Conservation (phyloP, 2,113 vertebrate genomes). For the Nothoprocta perdicaria region DNA sequence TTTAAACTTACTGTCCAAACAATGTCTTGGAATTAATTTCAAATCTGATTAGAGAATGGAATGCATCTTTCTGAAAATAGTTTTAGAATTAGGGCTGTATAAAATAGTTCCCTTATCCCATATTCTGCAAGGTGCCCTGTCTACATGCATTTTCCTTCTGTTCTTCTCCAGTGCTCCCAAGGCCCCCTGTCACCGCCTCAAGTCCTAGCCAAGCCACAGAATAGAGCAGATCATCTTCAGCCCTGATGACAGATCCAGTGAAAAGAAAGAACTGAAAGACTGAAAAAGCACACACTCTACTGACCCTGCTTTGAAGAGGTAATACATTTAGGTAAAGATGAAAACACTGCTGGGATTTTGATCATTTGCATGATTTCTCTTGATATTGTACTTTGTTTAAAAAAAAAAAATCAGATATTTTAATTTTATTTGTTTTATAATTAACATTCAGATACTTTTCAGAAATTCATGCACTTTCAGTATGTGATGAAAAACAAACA, state of each 20-base stretch:
- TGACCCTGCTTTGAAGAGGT: not conserved
- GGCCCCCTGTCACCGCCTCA: not conserved
- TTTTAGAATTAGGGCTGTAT: not conserved
- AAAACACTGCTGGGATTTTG: not conserved
- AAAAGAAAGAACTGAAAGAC: not conserved
- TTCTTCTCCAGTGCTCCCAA: not conserved
- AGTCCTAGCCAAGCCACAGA: not conserved
- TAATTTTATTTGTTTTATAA: not conserved
- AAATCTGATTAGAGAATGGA: not conserved
- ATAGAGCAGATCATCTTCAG: not conserved
- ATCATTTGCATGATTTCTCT: not conserved
- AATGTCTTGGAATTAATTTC: slow-evolving; percentile 5
- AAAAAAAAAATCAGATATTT: not conserved
- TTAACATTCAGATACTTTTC: not conserved
- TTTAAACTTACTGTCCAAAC: not conserved
- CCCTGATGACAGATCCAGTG: not conserved
- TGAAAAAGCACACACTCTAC: not conserved
- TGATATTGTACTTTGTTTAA: not conserved
- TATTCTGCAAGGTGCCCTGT: not conserved
- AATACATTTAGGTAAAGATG: not conserved
- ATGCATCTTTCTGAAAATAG: not conserved
- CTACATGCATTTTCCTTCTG: not conserved
- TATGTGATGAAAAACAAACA: not conserved
- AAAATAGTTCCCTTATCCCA: not conserved
- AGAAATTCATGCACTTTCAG: not conserved